These are phyloP conservation scores for Trichacis sp. DNA, from an alignment of 2,888 invertebrate species.

Conservation along the genomic window DNA sequence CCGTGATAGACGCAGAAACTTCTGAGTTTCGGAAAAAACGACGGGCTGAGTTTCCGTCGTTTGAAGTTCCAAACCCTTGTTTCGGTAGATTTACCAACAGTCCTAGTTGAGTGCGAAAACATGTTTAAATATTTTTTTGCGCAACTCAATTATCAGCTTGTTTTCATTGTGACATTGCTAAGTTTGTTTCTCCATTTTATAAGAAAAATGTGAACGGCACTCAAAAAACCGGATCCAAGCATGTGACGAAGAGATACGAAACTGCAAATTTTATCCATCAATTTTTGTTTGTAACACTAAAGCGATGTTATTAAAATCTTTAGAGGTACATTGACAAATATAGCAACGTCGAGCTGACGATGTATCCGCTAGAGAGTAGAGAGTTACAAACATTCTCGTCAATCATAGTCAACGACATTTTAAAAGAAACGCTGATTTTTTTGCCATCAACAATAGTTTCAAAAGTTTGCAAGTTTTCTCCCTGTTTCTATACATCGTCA, in stretches of 20 bases:
- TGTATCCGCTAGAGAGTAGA: background rate
- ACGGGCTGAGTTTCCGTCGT: background rate
- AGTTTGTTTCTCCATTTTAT: slow-evolving; percentile 4
- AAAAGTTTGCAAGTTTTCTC: slow-evolving; percentile 14
- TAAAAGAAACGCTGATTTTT: slow-evolving; percentile 5
- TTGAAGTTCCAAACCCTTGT: background rate
- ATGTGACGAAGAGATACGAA: slow-evolving; percentile 5
- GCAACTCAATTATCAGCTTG: background rate
- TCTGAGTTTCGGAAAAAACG: slow-evolving; percentile 8
- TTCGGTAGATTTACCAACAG: background rate
- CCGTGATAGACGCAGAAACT: too few species aligned
- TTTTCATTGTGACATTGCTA: slow-evolving; percentile 3
- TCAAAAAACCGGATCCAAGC: slow-evolving; percentile 13
- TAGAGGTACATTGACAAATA: background rate
- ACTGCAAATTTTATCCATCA: background rate
- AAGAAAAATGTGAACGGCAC: slow-evolving; percentile 1
- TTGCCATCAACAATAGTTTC: slow-evolving; percentile 18
- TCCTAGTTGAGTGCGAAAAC: background rate
- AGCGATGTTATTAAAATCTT: background rate
- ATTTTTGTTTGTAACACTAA: background rate
- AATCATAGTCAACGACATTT: background rate
- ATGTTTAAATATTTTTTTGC: slow-evolving; percentile 2
- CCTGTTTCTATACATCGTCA: slow-evolving; percentile 14
- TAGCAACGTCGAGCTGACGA: background rate
- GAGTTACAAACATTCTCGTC: background rate